Conservation (phyloP, 2,113 vertebrate genomes). For the Callospermophilus lateralis region DNA sequence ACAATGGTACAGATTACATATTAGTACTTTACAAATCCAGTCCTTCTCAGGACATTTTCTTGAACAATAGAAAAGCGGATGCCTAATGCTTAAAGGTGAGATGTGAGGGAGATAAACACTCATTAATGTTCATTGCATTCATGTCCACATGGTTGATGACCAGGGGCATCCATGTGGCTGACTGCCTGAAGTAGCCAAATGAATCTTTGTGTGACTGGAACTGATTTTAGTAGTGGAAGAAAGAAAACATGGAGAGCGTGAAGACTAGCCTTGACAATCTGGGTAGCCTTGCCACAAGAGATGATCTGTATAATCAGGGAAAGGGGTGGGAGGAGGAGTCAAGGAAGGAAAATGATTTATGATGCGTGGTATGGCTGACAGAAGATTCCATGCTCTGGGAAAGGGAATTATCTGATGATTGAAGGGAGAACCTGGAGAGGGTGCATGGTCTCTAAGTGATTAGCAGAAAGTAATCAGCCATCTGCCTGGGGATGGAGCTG, state of each 20-base stretch:
- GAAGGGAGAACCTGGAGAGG: conserved; percentile 68
- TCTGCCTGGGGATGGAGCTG: conserved; percentile 55
- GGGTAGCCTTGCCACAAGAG: background rate
- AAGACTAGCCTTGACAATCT: conserved; percentile 32
- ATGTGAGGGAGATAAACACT: conserved; percentile 72
- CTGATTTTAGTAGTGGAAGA: conserved; percentile 55
- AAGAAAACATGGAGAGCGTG: conserved; percentile 63
- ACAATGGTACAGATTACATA: conserved; percentile 46
- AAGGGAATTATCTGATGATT: conserved; percentile 59
- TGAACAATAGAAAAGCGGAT: conserved; percentile 73
- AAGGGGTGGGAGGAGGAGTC: background rate
- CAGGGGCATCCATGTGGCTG: background rate
- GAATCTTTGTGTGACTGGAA: conserved; percentile 74
- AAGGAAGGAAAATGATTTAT: conserved; percentile 72
- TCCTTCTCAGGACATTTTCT: conserved; percentile 67
- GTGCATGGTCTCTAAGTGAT: conserved; percentile 58
- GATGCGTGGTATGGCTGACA: conserved; percentile 48
- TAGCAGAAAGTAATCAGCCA: conserved; percentile 78
- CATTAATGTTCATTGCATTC: conserved; percentile 70
- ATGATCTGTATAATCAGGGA: conserved; percentile 56
- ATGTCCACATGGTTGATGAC: conserved; percentile 72
- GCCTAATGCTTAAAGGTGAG: conserved; percentile 54
- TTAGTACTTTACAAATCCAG: conserved; percentile 40
- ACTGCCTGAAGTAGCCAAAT: conserved; percentile 67
- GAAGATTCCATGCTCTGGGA: conserved; percentile 7